phyloP scores from a whole-genome alignment of 2,888 invertebrate species.

The Andricus quercusramuli region DNA sequence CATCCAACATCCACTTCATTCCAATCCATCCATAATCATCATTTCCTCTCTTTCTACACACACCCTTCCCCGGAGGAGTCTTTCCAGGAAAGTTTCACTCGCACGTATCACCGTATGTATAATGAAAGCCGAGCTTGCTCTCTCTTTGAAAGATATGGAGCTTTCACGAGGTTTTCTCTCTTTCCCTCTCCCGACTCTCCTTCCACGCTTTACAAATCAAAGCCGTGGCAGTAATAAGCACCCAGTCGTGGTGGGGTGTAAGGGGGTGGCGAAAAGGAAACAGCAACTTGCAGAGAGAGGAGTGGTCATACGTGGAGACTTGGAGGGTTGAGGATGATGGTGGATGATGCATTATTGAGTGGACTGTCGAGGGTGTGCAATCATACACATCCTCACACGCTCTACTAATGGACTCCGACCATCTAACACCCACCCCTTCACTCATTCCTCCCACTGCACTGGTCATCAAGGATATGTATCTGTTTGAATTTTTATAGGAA shows the following conservation, averaged over 20 bases:
- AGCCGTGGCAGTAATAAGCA: constrained; percentile 76
- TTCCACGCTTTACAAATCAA: constrained; percentile 75
- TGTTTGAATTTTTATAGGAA: constrained; percentile 44
- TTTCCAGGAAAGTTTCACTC: constrained; percentile 61
- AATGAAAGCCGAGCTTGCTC: constrained; percentile 65
- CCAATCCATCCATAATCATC: constrained; percentile 50
- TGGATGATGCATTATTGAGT: constrained; percentile 78
- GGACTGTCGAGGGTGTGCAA: constrained; percentile 72
- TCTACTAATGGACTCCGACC: constrained; percentile 75
- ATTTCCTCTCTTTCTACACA: constrained; percentile 54
- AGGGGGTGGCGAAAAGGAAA: constrained; percentile 52
- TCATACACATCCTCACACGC: constrained; percentile 73
- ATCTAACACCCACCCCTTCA: constrained; percentile 53
- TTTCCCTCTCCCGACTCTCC: constrained; percentile 51
- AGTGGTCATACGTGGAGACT: constrained; percentile 70
- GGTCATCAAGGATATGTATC: not conserved
- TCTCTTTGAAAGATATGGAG: constrained; percentile 70
- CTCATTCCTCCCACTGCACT: constrained; percentile 5
- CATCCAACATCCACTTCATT: constrained; percentile 50
- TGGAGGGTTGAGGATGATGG: constrained; percentile 63
- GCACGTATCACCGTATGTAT: constrained; percentile 65
- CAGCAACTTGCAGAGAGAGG: constrained; percentile 55
- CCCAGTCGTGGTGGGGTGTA: constrained; percentile 52
- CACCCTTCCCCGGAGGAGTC: constrained; percentile 57
- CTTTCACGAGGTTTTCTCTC: constrained; percentile 65